Evolutionary conservation across 53 echinoderm and acorn worm species (phyloP).

Genomic region (Mesocentrotus franciscanus): DNA sequence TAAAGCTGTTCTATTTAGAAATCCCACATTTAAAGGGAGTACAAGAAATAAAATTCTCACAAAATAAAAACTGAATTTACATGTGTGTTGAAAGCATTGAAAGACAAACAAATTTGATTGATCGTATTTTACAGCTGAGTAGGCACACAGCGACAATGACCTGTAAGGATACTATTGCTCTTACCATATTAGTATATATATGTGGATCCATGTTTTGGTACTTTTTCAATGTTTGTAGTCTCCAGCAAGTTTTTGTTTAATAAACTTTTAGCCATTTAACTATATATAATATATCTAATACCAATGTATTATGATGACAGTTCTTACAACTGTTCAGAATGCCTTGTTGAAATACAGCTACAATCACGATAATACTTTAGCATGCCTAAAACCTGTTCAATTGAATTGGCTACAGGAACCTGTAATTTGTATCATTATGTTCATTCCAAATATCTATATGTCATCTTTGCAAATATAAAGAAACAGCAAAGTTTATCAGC

Average conservation of each 20-base stretch:
- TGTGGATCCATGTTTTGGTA: neutral
- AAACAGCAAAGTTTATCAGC: no score
- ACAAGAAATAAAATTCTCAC: no score
- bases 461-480: no score
- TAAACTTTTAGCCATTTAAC: neutral
- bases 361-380: neutral
- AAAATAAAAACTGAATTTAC: no score
- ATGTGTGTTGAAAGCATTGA: no score
- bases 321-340: neutral
- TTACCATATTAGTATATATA: neutral
- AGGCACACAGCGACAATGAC: neutral
- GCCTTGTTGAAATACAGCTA: neutral
- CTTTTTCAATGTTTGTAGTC: neutral
- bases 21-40: no score
- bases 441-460: no score
- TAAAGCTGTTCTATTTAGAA: neutral
- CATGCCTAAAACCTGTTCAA: neutral
- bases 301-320: neutral
- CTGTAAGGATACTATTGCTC: neutral
- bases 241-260: neutral
- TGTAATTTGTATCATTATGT: neutral
- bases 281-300: neutral
- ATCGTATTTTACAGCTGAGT: neutral
- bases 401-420: neutral
- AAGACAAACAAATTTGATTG: neutral